Conservation (phyloP, 2,113 vertebrate genomes). For the Scartelaos histophorus region DNA sequence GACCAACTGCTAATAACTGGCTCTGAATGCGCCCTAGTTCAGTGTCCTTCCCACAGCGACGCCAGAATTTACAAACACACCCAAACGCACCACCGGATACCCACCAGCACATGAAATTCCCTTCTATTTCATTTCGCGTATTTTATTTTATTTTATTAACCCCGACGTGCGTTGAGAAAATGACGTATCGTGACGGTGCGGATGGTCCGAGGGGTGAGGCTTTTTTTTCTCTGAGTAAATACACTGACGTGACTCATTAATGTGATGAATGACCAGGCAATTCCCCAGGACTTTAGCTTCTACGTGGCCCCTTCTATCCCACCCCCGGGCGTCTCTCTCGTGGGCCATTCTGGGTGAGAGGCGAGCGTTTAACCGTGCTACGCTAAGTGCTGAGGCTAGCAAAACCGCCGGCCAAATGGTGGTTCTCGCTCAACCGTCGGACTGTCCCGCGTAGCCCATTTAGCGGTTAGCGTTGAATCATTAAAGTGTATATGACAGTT, state of each 20-base stretch:
- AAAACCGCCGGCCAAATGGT: constrained; percentile 56
- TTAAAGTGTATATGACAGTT: constrained; percentile 35
- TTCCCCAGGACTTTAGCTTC: constrained; percentile 50
- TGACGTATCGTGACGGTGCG: constrained; percentile 32
- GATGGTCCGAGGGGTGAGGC: constrained; percentile 17
- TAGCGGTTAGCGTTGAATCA: constrained; percentile 68
- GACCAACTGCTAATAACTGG: constrained; percentile 40
- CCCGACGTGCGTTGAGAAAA: constrained; percentile 42
- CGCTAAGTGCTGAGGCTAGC: constrained; percentile 73
- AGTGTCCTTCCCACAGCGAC: constrained; percentile 12
- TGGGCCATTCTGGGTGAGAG: constrained; percentile 60
- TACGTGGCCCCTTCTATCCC: neutral
- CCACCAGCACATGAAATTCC: constrained; percentile 29
- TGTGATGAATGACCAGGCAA: constrained; percentile 65
- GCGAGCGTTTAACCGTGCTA: constrained; percentile 56
- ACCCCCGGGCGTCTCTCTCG: constrained; percentile 40
- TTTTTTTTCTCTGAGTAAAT: constrained; percentile 58
- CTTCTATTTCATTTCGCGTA: constrained; percentile 13
- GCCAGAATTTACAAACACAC: constrained; percentile 17
- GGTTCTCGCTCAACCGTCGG: constrained; percentile 49
- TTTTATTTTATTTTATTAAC: constrained; percentile 40
- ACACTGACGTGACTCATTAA: constrained; percentile 72
- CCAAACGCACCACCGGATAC: neutral
- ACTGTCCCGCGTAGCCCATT: constrained; percentile 60
- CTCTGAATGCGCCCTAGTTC: constrained; percentile 15